phyloP scores from a whole-genome alignment of 2,113 vertebrate genomes.

The Oriolus oriolus region DNA sequence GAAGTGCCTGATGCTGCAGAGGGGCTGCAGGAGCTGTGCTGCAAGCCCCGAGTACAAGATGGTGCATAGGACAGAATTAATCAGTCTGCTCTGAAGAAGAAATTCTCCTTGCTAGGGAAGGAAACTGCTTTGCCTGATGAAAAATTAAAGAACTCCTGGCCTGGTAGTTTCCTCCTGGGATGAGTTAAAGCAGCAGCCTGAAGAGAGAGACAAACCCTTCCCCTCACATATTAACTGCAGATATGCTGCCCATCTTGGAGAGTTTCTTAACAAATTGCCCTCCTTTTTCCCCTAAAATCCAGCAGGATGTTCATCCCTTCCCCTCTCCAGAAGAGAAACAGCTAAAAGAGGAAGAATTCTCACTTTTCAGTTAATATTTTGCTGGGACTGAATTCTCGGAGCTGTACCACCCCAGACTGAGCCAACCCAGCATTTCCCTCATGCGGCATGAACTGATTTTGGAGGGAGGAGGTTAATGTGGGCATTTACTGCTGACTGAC shows the following conservation, averaged over 20 bases:
- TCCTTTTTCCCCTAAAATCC: neutral
- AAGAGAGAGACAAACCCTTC: neutral
- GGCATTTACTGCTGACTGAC: neutral
- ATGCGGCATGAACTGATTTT: fast-evolving
- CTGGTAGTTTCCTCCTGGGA: neutral
- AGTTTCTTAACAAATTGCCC: neutral
- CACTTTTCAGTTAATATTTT: neutral
- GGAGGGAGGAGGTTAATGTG: neutral
- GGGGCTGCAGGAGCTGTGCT: neutral
- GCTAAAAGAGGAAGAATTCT: neutral
- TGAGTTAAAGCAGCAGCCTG: neutral
- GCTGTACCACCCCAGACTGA: neutral
- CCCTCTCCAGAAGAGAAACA: neutral
- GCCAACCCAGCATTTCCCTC: neutral
- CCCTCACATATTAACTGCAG: neutral
- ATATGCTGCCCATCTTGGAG: neutral
- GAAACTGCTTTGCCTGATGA: neutral
- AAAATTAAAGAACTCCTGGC: slow-evolving; percentile 19
- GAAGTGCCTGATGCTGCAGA: fast-evolving
- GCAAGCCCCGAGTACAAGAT: neutral
- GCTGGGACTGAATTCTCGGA: neutral
- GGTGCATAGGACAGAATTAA: neutral
- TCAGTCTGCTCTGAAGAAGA: neutral
- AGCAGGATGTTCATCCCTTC: neutral
- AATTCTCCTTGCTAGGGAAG: neutral